Evolutionary conservation across 2,888 invertebrate species (phyloP), one percentile per base, ranked within the genome.

Genomic region (Eristalinus sepulchralis): DNA sequence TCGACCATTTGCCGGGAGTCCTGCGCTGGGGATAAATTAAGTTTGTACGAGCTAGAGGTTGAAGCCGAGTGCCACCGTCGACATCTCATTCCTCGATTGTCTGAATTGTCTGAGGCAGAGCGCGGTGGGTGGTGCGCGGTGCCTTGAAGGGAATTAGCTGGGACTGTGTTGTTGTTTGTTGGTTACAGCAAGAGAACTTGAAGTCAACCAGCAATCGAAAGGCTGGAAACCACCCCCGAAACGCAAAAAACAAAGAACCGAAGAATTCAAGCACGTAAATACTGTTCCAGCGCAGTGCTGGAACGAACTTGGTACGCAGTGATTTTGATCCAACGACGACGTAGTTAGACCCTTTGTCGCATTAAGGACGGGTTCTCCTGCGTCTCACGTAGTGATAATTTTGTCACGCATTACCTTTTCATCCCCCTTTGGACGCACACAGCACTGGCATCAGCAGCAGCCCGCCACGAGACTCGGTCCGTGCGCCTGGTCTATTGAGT

Each of bases 381-480:
- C 33, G 9, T 70, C 24, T 59, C 13, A 57, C 10, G 66, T 53
- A 62, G 85, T 82, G 82, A 86, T 78, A 82, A 86, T 82, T 86
- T 78, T 86, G 75, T 78, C 85, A 86, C 82, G 73, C 82, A 82
- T 86, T 78, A 72, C 55, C 59, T 70, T 79, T 76, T 71, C 76
- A 68, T 80, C 72, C 80, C 80, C 72, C 72, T 36, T 59, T 66
- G 36, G n/a, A 34, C 72, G 47, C 55, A 57, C 36, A 62, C 47
- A 47, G 66, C 59, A 59, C 22, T 53, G 63, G 27, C 27, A 27
- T 27, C 27, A 5, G 27, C 27, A 27, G 5, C 2, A 2, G 27
- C 27, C 27, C 27, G 27, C 27, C 31, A 59, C 59, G 2, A 20
- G 6, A 2, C 20, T 34, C 20, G 31, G 57, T 57, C 57, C 53